These are phyloP conservation scores for Panurus biarmicus DNA, from an alignment of 2,113 vertebrate species.

Conservation along the genomic window DNA sequence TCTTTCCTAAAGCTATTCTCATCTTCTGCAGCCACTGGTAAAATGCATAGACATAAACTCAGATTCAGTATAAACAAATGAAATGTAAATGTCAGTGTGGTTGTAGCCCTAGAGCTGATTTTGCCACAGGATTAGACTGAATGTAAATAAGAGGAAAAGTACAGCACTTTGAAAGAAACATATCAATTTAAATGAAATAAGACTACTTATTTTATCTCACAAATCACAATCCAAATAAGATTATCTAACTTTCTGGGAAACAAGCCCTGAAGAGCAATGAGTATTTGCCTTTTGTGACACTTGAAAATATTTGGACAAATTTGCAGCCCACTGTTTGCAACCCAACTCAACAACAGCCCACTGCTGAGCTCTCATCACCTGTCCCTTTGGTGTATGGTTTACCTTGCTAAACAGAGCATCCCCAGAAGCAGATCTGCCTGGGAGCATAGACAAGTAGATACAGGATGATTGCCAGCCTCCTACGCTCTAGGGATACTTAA, in stretches of 20 bases:
- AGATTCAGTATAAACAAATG: constrained; percentile 28
- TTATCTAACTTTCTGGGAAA: background rate
- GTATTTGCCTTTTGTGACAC: background rate
- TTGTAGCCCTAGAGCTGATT: background rate
- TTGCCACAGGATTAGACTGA: background rate
- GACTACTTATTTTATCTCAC: constrained; percentile 11
- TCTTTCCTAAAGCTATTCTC: constrained; percentile 21
- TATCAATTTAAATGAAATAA: constrained; percentile 2
- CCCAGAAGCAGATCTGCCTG: background rate
- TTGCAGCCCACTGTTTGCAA: constrained; percentile 4
- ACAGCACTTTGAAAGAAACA: background rate
- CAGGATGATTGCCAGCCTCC: constrained; percentile 24
- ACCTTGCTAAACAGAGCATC: constrained; percentile 25
- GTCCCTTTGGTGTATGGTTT: background rate
- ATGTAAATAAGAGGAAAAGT: background rate
- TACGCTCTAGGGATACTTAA: background rate
- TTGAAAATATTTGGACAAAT: constrained; percentile 30
- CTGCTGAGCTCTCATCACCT: background rate
- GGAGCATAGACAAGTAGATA: background rate
- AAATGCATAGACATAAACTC: background rate
- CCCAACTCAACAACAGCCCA: background rate
- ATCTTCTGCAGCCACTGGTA: background rate
- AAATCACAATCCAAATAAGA: constrained; percentile 4
- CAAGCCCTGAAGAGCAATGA: background rate
- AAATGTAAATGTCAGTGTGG: constrained; percentile 30